These are phyloP conservation scores for Epirrhoe tristata DNA, from an alignment of 2,888 invertebrate genomes.

Conservation along the genomic window DNA sequence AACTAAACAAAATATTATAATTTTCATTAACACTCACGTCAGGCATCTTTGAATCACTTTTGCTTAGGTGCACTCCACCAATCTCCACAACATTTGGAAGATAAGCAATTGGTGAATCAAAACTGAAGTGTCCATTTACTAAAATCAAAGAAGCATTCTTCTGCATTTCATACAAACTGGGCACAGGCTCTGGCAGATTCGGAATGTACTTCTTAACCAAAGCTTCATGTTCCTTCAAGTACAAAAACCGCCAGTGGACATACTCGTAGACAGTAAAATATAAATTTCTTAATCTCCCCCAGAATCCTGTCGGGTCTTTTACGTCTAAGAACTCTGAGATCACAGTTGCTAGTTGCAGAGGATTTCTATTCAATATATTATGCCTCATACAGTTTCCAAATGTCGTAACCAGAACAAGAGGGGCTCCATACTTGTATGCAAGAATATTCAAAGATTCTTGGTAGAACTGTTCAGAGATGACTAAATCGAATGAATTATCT, in stretches of 20 bases:
- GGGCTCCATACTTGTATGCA: slow-evolving; percentile 77
- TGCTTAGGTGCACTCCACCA: slow-evolving; percentile 82
- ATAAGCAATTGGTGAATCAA: slow-evolving; percentile 74
- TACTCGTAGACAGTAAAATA: slow-evolving; percentile 73
- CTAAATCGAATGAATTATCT: slow-evolving; percentile 73
- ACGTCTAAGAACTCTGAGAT: slow-evolving; percentile 69
- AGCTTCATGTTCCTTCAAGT: slow-evolving; percentile 67
- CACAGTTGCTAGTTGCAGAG: slow-evolving; percentile 71
- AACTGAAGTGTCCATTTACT: slow-evolving; percentile 81
- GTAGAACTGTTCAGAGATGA: slow-evolving; percentile 79
- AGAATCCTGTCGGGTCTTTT: slow-evolving; percentile 81
- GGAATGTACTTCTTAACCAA: slow-evolving; percentile 69
- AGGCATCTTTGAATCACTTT: slow-evolving; percentile 63
- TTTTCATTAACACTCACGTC: slow-evolving; percentile 51
- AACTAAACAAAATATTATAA: not conserved
- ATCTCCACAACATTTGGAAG: slow-evolving; percentile 85
- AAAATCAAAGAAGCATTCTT: slow-evolving; percentile 73
- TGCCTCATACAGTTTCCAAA: slow-evolving; percentile 77
- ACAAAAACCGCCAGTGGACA: slow-evolving; percentile 72
- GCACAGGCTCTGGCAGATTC: slow-evolving; percentile 65
- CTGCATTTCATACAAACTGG: slow-evolving; percentile 71
- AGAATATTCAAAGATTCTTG: slow-evolving; percentile 75
- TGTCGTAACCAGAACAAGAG: slow-evolving; percentile 70
- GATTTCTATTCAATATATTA: slow-evolving; percentile 69
- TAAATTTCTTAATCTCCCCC: slow-evolving; percentile 78